phyloP scores from a whole-genome alignment of 2,797 vertebrate genomes.

The Epinephelus awoara region DNA sequence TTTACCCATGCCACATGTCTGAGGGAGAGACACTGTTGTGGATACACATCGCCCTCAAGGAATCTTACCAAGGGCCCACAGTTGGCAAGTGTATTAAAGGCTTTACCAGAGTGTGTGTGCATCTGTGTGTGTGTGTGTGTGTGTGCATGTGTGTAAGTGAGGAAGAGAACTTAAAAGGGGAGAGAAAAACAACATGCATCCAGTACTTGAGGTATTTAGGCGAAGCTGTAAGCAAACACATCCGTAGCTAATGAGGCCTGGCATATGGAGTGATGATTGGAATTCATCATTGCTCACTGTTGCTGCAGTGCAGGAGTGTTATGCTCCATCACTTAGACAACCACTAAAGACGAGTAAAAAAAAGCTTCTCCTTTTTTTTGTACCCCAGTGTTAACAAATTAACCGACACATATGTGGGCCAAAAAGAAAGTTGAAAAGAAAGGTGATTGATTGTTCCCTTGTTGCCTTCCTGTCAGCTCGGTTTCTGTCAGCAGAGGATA shows the following conservation, averaged over 20 bases:
- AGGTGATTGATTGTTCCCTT: slow-evolving; percentile 79
- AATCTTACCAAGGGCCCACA: slow-evolving; percentile 81
- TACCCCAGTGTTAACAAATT: slow-evolving; percentile 71
- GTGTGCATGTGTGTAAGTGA: slow-evolving; percentile 49
- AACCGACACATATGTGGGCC: slow-evolving; percentile 68
- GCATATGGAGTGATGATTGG: slow-evolving; percentile 81
- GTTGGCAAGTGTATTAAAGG: slow-evolving; percentile 84
- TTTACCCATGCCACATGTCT: slow-evolving; percentile 89
- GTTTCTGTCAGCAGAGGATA: slow-evolving; percentile 80
- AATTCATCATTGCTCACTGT: slow-evolving; percentile 80
- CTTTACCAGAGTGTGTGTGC: slow-evolving; percentile 62
- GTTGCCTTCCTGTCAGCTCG: slow-evolving; percentile 73
- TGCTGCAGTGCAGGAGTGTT: slow-evolving; percentile 64
- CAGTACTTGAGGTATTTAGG: slow-evolving; percentile 81
- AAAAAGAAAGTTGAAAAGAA: slow-evolving; percentile 68
- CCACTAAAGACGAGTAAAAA: slow-evolving; percentile 48
- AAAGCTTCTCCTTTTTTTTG: slow-evolving; percentile 5
- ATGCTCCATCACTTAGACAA: slow-evolving; percentile 68
- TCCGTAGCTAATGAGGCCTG: slow-evolving; percentile 84
- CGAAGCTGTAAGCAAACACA: slow-evolving; percentile 85
- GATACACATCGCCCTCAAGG: slow-evolving; percentile 84
- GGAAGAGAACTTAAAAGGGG: slow-evolving; percentile 75
- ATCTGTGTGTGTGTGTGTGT: slow-evolving; percentile 54
- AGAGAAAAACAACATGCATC: slow-evolving; percentile 82
- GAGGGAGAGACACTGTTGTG: slow-evolving; percentile 84